These are phyloP conservation scores for Euglossa dilemma DNA, from an alignment of 1,140 invertebrate species.

Conservation along the genomic window DNA sequence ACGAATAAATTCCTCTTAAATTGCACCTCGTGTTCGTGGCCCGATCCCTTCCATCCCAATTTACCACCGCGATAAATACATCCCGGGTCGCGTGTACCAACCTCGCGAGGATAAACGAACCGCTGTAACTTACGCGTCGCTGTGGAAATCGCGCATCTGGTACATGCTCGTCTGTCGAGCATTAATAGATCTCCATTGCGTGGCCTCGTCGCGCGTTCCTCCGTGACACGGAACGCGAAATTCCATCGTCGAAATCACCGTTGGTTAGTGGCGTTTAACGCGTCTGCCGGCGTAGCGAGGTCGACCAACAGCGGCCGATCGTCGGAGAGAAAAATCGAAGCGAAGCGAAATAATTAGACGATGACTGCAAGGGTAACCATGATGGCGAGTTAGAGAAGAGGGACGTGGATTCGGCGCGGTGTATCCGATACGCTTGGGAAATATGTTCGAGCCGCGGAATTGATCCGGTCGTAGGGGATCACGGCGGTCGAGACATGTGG, in stretches of 20 bases:
- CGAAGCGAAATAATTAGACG: background rate
- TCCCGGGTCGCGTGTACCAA: background rate
- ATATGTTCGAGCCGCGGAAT: conserved; percentile 45
- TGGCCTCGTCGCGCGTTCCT: too few relatives aligned
- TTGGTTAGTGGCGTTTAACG: conserved; percentile 18
- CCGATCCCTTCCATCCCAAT: background rate
- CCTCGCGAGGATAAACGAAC: background rate
- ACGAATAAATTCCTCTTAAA: background rate
- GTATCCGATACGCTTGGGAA: conserved; percentile 49
- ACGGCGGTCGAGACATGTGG: conserved; percentile 17
- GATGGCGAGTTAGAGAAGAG: fast-evolving
- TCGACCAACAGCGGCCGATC: background rate
- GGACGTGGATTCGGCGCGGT: background rate
- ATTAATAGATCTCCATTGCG: background rate
- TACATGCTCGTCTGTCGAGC: background rate
- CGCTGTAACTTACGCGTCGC: background rate
- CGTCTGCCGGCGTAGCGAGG: background rate
- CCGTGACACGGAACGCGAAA: background rate
- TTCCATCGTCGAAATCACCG: conserved; percentile 18
- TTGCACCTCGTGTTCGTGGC: background rate
- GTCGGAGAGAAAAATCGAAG: background rate
- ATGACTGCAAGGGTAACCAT: background rate
- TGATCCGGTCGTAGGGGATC: conserved; percentile 16
- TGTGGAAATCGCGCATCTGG: background rate
- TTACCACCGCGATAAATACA: background rate